Evolutionary conservation across 1,140 invertebrate species (phyloP).

Genomic region (Drosophila repleta): DNA sequence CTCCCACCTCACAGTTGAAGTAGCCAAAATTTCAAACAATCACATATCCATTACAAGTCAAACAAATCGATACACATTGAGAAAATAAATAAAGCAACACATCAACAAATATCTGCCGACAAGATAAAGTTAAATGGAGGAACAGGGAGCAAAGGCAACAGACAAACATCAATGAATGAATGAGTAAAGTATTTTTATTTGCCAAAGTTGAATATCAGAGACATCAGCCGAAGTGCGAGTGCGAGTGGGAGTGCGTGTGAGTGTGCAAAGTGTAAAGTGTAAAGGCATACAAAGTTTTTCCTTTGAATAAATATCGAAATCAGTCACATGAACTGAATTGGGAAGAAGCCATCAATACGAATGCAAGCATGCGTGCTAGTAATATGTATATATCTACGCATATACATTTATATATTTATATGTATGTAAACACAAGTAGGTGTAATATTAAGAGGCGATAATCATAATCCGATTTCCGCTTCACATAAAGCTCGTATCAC

Average conservation of each 20-base stretch:
- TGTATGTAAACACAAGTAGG: constrained; percentile 20
- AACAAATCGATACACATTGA: constrained; percentile 63
- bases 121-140: not conserved
- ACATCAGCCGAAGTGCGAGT: constrained; percentile 26
- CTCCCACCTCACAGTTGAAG: not conserved
- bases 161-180: constrained; percentile 33
- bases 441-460: constrained; percentile 53
- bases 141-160: constrained; percentile 27
- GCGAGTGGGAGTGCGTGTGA: constrained; percentile 35
- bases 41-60: constrained; percentile 35
- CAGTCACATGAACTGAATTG: constrained; percentile 78
- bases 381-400: not conserved
- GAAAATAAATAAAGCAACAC: constrained; percentile 75
- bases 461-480: constrained; percentile 62
- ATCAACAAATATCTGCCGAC: constrained; percentile 61
- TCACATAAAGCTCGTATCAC: not conserved
- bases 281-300: constrained; percentile 74
- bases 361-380: constrained; percentile 33
- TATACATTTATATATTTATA: not conserved
- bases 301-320: constrained; percentile 69
- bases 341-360: constrained; percentile 76
- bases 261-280: constrained; percentile 14
- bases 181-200: constrained; percentile 29
- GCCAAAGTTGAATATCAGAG: constrained; percentile 27
- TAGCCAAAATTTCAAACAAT: constrained; percentile 20